Conservation (phyloP, 2,113 vertebrate species). For the Phylloscopus trochilus region DNA sequence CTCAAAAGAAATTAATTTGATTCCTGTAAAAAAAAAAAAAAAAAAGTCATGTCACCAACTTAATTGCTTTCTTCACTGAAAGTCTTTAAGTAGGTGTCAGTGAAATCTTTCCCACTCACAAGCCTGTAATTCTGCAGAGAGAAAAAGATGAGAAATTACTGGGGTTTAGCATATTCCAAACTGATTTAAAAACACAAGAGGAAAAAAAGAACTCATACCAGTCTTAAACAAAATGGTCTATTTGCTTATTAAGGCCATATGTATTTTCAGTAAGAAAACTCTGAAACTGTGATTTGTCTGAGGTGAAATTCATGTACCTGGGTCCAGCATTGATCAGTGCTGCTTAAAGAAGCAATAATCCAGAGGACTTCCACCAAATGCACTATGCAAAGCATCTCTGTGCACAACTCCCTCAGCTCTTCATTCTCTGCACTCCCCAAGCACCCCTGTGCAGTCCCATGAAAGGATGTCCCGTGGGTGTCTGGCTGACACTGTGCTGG, state of each 20-base stretch:
- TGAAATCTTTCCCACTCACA: conserved; percentile 27
- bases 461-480: too few relatives aligned
- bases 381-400: neutral
- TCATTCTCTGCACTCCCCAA: neutral
- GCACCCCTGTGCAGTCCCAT: neutral
- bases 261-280: neutral
- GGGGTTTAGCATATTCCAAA: neutral
- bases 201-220: neutral
- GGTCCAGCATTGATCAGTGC: neutral
- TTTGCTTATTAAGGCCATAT: neutral
- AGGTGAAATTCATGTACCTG: neutral
- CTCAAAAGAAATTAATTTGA: neutral
- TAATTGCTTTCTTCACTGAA: conserved; percentile 21
- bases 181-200: neutral
- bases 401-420: neutral
- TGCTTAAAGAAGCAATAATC: neutral
- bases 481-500: neutral
- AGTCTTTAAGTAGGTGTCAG: conserved; percentile 15
- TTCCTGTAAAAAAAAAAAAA: neutral
- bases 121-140: neutral
- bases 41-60: neutral
- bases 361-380: neutral
- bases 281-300: neutral
- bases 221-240: neutral
- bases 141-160: neutral